phyloP scores from a whole-genome alignment of 2,888 invertebrate genomes.

The Euspilapteryx auroguttella region DNA sequence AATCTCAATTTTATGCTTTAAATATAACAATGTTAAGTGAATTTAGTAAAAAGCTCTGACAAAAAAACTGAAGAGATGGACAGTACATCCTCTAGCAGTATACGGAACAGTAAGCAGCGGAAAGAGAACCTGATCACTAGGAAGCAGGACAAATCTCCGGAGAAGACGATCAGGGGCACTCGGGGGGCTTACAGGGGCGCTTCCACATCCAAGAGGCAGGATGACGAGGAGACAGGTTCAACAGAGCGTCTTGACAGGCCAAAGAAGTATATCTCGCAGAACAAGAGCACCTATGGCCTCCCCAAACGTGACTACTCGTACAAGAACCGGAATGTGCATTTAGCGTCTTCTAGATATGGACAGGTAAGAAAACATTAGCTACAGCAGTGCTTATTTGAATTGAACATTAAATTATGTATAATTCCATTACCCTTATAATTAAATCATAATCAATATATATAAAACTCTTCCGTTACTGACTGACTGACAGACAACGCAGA shows the following conservation, averaged over 20 bases:
- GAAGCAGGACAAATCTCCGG: constrained; percentile 55
- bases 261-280: constrained; percentile 52
- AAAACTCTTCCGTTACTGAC: too few species aligned
- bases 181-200: constrained; percentile 43
- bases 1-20: too few species aligned
- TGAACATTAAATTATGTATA: constrained; percentile 4
- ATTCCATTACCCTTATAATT: too few species aligned
- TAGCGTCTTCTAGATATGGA: constrained; percentile 51
- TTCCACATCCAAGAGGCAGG: constrained; percentile 41
- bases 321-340: constrained; percentile 51
- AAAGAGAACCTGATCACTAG: constrained; percentile 54
- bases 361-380: constrained; percentile 49
- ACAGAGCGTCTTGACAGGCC: constrained; percentile 52
- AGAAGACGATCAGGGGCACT: constrained; percentile 50
- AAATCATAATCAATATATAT: too few species aligned
- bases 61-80: constrained; percentile 25
- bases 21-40: too few species aligned
- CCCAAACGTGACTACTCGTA: constrained; percentile 51
- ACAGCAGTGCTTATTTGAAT: constrained; percentile 4
- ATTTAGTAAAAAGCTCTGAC: too few species aligned
- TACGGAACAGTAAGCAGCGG: constrained; percentile 38
- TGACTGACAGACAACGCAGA: too few species aligned
- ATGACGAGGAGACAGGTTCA: constrained; percentile 37
- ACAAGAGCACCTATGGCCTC: constrained; percentile 41
- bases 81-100: constrained; percentile 48